Evolutionary conservation across 1,140 invertebrate species (phyloP).

Genomic region (Hyles euphorbiae): DNA sequence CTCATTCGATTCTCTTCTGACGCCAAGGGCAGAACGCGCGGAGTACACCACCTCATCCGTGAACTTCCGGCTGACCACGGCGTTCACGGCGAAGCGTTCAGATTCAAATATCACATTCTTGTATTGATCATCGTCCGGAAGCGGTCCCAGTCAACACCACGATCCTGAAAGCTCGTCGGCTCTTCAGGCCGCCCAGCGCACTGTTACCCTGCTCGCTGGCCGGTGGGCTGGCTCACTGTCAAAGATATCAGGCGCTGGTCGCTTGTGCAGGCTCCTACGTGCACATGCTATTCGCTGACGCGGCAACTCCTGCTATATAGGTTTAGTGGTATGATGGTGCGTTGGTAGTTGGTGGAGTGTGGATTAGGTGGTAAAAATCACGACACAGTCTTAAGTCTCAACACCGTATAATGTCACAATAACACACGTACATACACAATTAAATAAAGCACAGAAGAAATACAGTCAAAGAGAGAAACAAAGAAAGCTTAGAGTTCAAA

Average conservation of each 20-base stretch:
- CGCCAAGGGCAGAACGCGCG: slow-evolving; percentile 11
- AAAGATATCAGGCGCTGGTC: slow-evolving; percentile 29
- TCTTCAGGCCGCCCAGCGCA: not conserved
- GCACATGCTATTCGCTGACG: slow-evolving; percentile 19
- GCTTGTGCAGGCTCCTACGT: slow-evolving; percentile 16
- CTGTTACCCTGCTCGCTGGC: not conserved
- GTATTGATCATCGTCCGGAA: slow-evolving; percentile 13
- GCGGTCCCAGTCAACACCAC: slow-evolving; percentile 15
- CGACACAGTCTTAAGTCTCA: too few species aligned
- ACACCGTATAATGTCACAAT: too few species aligned
- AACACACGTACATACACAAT: too few species aligned
- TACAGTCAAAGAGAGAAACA: too few species aligned
- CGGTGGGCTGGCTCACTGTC: not conserved
- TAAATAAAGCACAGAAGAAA: too few species aligned
- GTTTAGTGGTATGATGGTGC: too few species aligned
- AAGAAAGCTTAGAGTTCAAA: too few species aligned
- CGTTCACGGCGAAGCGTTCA: not conserved
- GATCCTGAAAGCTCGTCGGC: slow-evolving; percentile 9
- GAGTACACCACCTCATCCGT: slow-evolving; percentile 10
- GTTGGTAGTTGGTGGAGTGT: too few species aligned
- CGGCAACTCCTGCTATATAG: slow-evolving; percentile 10
- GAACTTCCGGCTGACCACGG: slow-evolving; percentile 7
- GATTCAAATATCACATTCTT: slow-evolving; percentile 10
- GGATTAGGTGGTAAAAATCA: too few species aligned
- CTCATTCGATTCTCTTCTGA: not conserved